phyloP scores from a whole-genome alignment of 1,140 invertebrate species.

The Ceratitis capitata region DNA sequence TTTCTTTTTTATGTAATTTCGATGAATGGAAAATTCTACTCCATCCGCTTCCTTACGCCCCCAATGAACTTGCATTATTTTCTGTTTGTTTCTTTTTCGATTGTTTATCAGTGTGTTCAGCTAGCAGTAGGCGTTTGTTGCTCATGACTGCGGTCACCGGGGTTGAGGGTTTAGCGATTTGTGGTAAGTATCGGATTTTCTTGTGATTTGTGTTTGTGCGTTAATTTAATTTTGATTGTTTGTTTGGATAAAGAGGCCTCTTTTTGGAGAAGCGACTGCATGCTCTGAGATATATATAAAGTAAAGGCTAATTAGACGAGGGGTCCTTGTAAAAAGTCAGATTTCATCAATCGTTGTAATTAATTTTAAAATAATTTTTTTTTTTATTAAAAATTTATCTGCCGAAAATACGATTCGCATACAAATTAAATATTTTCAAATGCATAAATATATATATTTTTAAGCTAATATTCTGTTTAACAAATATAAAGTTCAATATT shows the following conservation, averaged over 20 bases:
- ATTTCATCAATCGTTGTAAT: not conserved
- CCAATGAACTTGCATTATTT: not conserved
- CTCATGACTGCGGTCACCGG: not conserved
- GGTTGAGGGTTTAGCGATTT: not conserved
- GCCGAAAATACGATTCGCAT: too few species aligned
- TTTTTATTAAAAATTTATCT: too few species aligned
- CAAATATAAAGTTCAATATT: too few species aligned
- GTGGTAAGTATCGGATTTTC: constrained; percentile 30
- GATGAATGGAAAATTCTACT: not conserved
- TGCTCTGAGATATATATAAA: too few species aligned
- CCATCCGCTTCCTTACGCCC: not conserved
- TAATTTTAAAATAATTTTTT: too few species aligned
- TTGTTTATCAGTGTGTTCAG: not conserved
- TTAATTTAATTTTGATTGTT: constrained; percentile 35
- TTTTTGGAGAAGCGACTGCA: not conserved
- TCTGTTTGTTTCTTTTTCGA: not conserved
- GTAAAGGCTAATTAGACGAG: not conserved
- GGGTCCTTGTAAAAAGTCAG: not conserved
- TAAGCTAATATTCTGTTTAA: too few species aligned
- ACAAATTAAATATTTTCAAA: too few species aligned
- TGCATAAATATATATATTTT: too few species aligned
- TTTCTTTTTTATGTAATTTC: constrained; percentile 33
- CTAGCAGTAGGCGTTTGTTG: not conserved
- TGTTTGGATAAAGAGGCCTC: not conserved
- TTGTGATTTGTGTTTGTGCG: constrained; percentile 31